phyloP scores from a whole-genome alignment of 2,797 vertebrate genomes.

The Gouania willdenowi region DNA sequence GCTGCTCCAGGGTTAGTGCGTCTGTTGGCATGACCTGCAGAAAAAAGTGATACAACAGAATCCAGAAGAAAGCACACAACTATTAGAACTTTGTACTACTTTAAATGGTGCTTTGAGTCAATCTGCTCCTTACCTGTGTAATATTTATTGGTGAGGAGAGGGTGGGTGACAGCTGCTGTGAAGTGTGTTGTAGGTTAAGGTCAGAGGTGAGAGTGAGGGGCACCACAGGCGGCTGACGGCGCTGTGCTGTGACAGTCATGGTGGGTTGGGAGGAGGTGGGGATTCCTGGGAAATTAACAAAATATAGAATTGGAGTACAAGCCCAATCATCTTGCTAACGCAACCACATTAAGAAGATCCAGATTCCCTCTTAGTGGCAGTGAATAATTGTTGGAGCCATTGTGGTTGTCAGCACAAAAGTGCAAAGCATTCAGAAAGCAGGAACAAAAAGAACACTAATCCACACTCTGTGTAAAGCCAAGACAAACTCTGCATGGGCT shows the following conservation, averaged over 20 bases:
- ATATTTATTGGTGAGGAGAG: slow-evolving; percentile 85
- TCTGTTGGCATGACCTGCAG: slow-evolving; percentile 84
- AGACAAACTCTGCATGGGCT: not conserved
- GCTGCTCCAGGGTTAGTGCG: slow-evolving; percentile 88
- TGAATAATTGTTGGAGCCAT: slow-evolving; percentile 2
- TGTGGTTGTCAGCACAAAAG: not conserved
- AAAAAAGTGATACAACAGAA: not conserved
- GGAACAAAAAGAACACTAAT: not conserved
- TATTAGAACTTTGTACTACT: no score
- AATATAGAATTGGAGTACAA: no score
- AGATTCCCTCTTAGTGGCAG: not conserved
- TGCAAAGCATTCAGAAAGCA: not conserved
- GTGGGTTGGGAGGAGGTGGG: slow-evolving; percentile 74
- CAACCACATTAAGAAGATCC: no score
- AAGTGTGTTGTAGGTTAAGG: slow-evolving; percentile 77
- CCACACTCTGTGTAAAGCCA: not conserved
- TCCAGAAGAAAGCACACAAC: no score
- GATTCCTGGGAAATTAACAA: slow-evolving; percentile 70
- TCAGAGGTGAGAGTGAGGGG: slow-evolving; percentile 86
- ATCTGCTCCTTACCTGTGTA: slow-evolving; percentile 77
- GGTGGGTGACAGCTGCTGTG: slow-evolving; percentile 85
- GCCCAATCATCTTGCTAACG: no score
- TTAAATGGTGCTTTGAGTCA: no score
- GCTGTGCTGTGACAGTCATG: slow-evolving; percentile 76
- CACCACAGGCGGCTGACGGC: slow-evolving; percentile 76